Evolutionary conservation across 2,113 vertebrate species (phyloP), one percentile per base, ranked within the genome.

Genomic region (Pteronura brasiliensis): DNA sequence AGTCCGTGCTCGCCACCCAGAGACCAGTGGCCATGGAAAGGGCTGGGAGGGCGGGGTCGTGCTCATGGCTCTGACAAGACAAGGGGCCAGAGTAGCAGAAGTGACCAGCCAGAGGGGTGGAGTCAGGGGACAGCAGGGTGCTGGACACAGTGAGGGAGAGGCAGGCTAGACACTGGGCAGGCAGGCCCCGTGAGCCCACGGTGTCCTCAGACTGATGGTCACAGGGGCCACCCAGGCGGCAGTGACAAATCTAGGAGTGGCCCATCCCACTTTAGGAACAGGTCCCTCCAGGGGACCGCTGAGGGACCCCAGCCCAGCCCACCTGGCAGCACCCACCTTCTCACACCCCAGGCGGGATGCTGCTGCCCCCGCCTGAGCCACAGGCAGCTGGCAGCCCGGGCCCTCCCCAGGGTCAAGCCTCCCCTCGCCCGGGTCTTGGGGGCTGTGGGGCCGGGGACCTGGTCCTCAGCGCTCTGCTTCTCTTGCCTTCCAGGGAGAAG

Each of bases 351-450:
- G 1, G 23, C 39, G 3, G 17, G 47, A 23, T 1, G 5, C 49
- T 1, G 17, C 52, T 2, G 5, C 11, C 31, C 34, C 20, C 31
- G 20, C 27, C 42, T 8, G 15, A 44, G 42, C 6, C 47, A 3
- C 9, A 23, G 31, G 31, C 49, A 3, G 10, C 31, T n/a, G 49
- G 49, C 44, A 13, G 77, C 20, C 49, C 52, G 6, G 7, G 29
- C 17, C 76, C 67, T n/a, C 55, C 49, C 49, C 0, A 11, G 36
- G 27, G n/a, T 9, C 47, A 1, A 8, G 23, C 7, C 20, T 23
- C 55, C 14, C 1, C 3, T 27, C 69, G n/a, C n/a, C 5, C 0
- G 13, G 6, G 88, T 8, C 39, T 21, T 7, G 55, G 69, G 69
- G 36, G 18, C 2, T 3, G 31, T 11, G 1, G 31, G 77, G 31